Conservation (phyloP, 2,113 vertebrate species). For the Heterochromis multidens region DNA sequence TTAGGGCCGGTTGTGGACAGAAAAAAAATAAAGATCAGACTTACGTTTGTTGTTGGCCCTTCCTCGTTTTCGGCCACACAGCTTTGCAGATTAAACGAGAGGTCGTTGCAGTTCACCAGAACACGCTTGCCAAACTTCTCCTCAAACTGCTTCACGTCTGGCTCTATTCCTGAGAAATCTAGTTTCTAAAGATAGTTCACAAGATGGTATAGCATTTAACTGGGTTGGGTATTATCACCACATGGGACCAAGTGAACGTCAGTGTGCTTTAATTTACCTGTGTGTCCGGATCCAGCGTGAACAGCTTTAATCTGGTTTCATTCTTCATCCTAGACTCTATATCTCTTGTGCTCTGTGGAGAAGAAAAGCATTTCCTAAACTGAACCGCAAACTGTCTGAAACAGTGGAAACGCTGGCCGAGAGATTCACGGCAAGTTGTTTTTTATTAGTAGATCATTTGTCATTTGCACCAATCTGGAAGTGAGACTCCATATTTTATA, state of each 20-base stretch:
- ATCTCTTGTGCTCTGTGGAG: constrained; percentile 86
- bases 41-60: constrained; percentile 96
- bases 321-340: constrained; percentile 90
- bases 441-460: constrained; percentile 22
- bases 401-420: not conserved
- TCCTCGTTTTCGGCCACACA: constrained; percentile 97
- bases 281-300: constrained; percentile 93
- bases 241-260: not conserved
- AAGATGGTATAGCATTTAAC: not conserved
- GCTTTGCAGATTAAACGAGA: constrained; percentile 96
- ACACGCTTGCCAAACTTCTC: constrained; percentile 96
- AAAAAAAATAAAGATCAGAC: not conserved
- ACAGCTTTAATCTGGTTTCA: constrained; percentile 93
- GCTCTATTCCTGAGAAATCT: constrained; percentile 90
- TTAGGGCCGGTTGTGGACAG: not conserved
- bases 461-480: constrained; percentile 29
- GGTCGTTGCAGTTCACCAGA: constrained; percentile 94
- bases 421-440: not conserved
- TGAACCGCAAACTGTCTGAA: not conserved
- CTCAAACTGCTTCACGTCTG: constrained; percentile 93
- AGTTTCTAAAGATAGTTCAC: constrained; percentile 81
- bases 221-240: not conserved
- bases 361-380: constrained; percentile 23
- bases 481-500: constrained; percentile 29
- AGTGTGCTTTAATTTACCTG: constrained; percentile 79